Evolutionary conservation across 1,140 invertebrate species (phyloP).

Genomic region (Conopomorpha cramerella): DNA sequence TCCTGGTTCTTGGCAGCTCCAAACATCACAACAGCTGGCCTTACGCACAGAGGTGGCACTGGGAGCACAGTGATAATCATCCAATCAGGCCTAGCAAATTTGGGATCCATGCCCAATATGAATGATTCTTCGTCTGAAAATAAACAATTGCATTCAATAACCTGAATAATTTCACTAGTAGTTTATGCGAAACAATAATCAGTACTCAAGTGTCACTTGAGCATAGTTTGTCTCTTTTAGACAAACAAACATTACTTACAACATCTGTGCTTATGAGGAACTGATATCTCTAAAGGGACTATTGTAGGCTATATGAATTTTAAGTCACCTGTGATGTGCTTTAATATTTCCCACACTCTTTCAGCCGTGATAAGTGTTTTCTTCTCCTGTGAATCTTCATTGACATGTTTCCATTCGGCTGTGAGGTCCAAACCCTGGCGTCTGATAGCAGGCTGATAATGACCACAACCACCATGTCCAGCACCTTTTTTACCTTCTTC

Average conservation of each 20-base stretch:
- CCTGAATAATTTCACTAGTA: too few species aligned
- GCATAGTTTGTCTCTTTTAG: too few species aligned
- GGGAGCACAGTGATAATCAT: conserved; percentile 98
- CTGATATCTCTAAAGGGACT: not conserved
- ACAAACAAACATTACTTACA: too few species aligned
- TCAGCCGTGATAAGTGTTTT: conserved; percentile 94
- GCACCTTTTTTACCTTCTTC: conserved; percentile 72
- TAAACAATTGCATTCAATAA: conserved; percentile 6
- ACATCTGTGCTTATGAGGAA: not conserved
- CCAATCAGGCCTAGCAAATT: conserved; percentile 97
- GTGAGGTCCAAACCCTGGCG: conserved; percentile 88
- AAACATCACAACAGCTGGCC: conserved; percentile 99
- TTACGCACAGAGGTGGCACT: conserved; percentile 90
- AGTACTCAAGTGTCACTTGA: too few species aligned
- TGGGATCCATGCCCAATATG: conserved; percentile 94
- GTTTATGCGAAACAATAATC: too few species aligned
- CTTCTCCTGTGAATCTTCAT: conserved; percentile 97
- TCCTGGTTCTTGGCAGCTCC: conserved; percentile 98
- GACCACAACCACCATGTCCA: conserved; percentile 94
- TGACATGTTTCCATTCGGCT: conserved; percentile 97
- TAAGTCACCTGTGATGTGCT: conserved; percentile 79
- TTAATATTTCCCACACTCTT: conserved; percentile 94
- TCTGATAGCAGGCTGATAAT: conserved; percentile 93
- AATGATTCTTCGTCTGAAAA: conserved; percentile 90
- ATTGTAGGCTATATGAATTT: too few species aligned